Conservation (phyloP, 2,113 vertebrate genomes). For the Rutilus rutilus region DNA sequence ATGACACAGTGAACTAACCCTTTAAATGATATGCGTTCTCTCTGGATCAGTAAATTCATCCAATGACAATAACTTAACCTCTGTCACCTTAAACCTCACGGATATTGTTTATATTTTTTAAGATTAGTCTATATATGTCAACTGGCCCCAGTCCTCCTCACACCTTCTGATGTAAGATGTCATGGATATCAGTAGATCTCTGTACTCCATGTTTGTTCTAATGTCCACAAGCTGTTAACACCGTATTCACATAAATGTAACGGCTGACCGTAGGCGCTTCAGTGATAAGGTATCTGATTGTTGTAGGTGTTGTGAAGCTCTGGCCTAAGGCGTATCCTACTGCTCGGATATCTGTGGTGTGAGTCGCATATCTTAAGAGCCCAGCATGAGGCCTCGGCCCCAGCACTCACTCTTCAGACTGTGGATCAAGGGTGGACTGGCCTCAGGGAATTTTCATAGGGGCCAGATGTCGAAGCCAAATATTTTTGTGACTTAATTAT, state of each 20-base stretch:
- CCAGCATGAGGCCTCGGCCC: background rate
- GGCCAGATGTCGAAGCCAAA: background rate
- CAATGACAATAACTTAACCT: background rate
- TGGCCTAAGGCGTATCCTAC: conserved; percentile 28
- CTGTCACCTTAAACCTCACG: background rate
- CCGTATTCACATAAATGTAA: conserved; percentile 26
- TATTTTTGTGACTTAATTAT: background rate
- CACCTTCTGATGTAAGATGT: background rate
- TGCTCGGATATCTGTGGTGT: conserved; percentile 23
- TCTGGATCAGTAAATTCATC: too few relatives aligned
- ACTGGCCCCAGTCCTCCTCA: background rate
- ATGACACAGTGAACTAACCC: background rate
- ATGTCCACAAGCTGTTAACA: conserved; percentile 25
- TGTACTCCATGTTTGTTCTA: conserved; percentile 2
- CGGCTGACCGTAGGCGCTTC: conserved; percentile 10
- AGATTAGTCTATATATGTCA: too few relatives aligned
- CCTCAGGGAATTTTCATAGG: background rate
- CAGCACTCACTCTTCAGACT: background rate
- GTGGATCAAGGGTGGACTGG: conserved; percentile 1
- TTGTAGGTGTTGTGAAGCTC: conserved; percentile 5
- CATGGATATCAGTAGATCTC: background rate
- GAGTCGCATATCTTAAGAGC: background rate
- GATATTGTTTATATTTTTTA: background rate
- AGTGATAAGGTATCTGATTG: conserved; percentile 18
- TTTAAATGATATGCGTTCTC: background rate